phyloP scores from a whole-genome alignment of 1,140 invertebrate species.

The Paraescarpia echinospica region DNA sequence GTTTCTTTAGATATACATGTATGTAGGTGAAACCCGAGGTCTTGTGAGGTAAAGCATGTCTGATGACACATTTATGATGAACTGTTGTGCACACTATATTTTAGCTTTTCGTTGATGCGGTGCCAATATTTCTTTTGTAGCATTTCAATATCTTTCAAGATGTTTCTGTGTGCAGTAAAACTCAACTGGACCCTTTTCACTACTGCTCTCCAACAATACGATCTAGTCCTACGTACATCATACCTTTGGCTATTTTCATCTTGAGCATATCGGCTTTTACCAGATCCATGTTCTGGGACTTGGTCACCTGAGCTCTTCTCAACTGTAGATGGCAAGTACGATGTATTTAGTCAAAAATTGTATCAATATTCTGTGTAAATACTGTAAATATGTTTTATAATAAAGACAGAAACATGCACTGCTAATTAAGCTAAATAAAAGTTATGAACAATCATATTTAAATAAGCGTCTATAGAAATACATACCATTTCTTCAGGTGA shows the following conservation, averaged over 20 bases:
- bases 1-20: too few relatives aligned
- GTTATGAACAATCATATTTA: neutral
- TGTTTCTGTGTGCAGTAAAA: neutral
- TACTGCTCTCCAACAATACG: too few relatives aligned
- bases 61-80: too few relatives aligned
- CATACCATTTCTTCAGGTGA: constrained; percentile 54
- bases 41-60: too few relatives aligned
- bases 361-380: constrained; percentile 25
- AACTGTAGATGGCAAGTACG: constrained; percentile 12
- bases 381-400: constrained; percentile 12
- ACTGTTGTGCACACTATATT: neutral
- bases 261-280: constrained; percentile 39
- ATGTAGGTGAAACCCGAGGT: too few relatives aligned
- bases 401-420: neutral
- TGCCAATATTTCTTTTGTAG: too few relatives aligned
- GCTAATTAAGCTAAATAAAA: constrained; percentile 13
- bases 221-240: neutral
- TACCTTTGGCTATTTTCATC: constrained; percentile 35
- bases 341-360: neutral
- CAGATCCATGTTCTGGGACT: constrained; percentile 47
- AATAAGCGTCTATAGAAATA: constrained; percentile 3
- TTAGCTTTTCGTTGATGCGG: too few relatives aligned
- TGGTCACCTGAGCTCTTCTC: constrained; percentile 41
- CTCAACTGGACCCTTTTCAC: neutral
- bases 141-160: neutral